A percentile compares a stretch with the other conserved stretches of the same genome.
Conservation (phyloP, 2,797 vertebrate species). For the Xyrichtys novacula region DNA sequence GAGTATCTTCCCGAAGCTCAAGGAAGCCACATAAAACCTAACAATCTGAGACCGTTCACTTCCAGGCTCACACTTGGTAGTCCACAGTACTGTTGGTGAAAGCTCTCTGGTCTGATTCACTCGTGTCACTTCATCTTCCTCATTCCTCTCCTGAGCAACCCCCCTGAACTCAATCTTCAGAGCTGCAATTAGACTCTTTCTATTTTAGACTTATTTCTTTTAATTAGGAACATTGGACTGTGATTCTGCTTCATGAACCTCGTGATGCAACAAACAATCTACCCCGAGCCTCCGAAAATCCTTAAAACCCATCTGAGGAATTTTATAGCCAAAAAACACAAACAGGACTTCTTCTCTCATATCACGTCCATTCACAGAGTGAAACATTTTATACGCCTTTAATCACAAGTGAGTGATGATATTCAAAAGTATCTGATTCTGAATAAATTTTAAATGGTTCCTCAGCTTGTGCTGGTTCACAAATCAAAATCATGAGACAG, state of each 20-base stretch:
- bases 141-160: constrained; percentile 25
- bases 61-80: constrained; percentile 18
- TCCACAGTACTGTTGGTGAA: constrained; percentile 4
- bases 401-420: not conserved
- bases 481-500: constrained; percentile 40
- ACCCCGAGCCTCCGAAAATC: constrained; percentile 1
- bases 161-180: constrained; percentile 43
- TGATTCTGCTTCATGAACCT: constrained; percentile 43
- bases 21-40: constrained; percentile 21
- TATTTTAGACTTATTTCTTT: constrained; percentile 41
- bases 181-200: constrained; percentile 49
- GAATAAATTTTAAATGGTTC: constrained; percentile 7
- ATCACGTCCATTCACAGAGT: constrained; percentile 21
- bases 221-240: constrained; percentile 43
- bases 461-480: constrained; percentile 4
- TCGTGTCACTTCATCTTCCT: constrained; percentile 37
- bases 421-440: not conserved
- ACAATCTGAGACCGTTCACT: constrained; percentile 30
- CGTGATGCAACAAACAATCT: constrained; percentile 27
- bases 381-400: not conserved
- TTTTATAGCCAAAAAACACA: constrained; percentile 14
- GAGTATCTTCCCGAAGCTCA: constrained; percentile 2
- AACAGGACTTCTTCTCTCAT: not conserved
- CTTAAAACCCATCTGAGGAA: constrained; percentile 20
- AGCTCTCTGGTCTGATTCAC: constrained; percentile 33